Base-by-base conservation (phyloP, 1,140 invertebrate genomes). In the Micrasema minimum region DNA sequence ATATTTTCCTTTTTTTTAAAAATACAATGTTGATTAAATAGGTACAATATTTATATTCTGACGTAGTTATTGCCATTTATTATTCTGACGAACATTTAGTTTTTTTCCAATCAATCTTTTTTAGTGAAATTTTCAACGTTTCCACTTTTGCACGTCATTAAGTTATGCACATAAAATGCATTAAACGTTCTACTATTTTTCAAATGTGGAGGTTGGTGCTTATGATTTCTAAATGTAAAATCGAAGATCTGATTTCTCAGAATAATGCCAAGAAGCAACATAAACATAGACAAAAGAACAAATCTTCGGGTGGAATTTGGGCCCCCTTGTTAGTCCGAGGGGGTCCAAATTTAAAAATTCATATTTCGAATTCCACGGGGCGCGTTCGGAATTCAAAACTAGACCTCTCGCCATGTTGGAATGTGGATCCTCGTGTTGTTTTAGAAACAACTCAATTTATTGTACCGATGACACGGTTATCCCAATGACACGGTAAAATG, bases 381-480 rank as follows among this genome's bases (percentile, higher is more conserved):
- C 48, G 48, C 31, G 50, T 43, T 57, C 22, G 69, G 69, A 69
- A 65, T 68, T 65, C 59, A 57, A 57, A 66, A 73, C 66, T 67
- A 69, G 67, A 66, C 48, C 69, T 38, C 46, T 26, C 61, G 26
- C 61, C 41, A 57, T 46, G 55, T 61, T 35, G 66, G 66, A 69
- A 69, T 69, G 69, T 26, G 43, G 41, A 55, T 22, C 65, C 16
- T 23, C 67, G 45, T 68, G 72, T 73, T 71, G 51, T 73, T 69
- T 45, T 43, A 41, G 66, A 69, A 66, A 74, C 68, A 65, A 64
- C 72, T 74, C 64, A 66, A 74, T 74, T 69, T 66, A 74, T 74
- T 38, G 66, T 65, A 55, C 35, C 53, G 61, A 55, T 71, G 69
- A 71, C 69, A 66, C 62, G 62, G 62, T 65, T 38, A 62, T 69